Base-by-base conservation (phyloP, 2,888 invertebrate genomes). In the Eurois occulta region DNA sequence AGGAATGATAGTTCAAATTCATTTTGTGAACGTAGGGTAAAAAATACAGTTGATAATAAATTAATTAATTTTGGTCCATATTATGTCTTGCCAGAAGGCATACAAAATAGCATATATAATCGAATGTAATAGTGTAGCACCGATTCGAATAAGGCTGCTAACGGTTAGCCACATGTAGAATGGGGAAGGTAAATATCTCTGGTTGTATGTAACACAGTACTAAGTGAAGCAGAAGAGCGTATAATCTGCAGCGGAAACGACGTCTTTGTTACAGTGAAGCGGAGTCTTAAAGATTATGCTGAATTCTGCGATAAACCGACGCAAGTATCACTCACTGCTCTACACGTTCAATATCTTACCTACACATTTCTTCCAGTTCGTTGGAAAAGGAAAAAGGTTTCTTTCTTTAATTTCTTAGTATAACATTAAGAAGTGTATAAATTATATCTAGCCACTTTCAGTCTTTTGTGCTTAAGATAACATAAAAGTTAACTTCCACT, bases 211-310 rank as follows among this genome's bases (percentile, higher is more conserved):
- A 80, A 77, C 69, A 60, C 69, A 70, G 75, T 70, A 79, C 78
- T 81, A 76, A 87, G 79, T 82, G 75, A 77, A 85, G 80, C 79
- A 86, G 75, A 85, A 83, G 75, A 73, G 62, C 72, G 76, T 87
- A 88, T 92, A 91, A 92, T 92, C 90, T 90, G 82, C 77, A 84
- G 79, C 86, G 89, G 88, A 89, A 90, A 91, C 89, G 88, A 85
- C 87, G 88, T 87, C 90, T 92, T 91, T 89, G 89, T 91, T 90
- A 89, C 88, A 83, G 86, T 80, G 89, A 88, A 90, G 87, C 85
- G 75, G 84, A 88, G 88, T 82, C 88, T 90, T 90, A 85, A 88
- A 91, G 92, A 92, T 91, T 91, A 91, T 87, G 86, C 79, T 83
- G 86, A 91, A 90, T 88, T 90, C 86, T 86, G 65, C 80, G 88